These are phyloP conservation scores for Muscicapa adusta DNA, from an alignment of 2,113 vertebrate genomes.

Conservation along the genomic window DNA sequence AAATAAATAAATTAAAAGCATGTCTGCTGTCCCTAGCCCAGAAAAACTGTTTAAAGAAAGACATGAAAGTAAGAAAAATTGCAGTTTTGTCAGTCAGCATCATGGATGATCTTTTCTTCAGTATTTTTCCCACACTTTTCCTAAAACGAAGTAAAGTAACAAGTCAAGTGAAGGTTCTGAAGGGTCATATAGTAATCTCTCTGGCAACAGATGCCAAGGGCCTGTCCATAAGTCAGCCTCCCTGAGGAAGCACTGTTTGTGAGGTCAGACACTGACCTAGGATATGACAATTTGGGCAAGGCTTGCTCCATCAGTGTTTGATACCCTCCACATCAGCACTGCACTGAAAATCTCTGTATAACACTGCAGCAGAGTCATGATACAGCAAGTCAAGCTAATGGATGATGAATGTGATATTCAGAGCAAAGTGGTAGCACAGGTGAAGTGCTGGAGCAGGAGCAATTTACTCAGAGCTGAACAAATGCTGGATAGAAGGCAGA, in stretches of 20 bases:
- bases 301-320: not conserved
- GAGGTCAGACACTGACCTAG: not conserved
- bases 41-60: not conserved
- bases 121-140: not conserved
- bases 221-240: not conserved
- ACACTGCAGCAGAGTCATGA: not conserved
- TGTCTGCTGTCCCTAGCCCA: not conserved
- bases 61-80: not conserved
- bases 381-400: not conserved
- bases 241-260: not conserved
- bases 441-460: slow-evolving; percentile 8
- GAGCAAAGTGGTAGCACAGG: not conserved
- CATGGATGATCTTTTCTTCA: not conserved
- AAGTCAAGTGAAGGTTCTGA: not conserved
- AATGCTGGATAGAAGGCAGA: not conserved
- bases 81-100: not conserved
- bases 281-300: not conserved
- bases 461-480: slow-evolving; percentile 21
- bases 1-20: not conserved
- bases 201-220: not conserved
- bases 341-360: not conserved
- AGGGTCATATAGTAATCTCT: not conserved
- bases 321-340: not conserved
- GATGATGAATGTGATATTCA: not conserved
- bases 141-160: not conserved